These are phyloP conservation scores for Chrysocyon brachyurus DNA, from an alignment of 2,797 vertebrate species.

Conservation along the genomic window DNA sequence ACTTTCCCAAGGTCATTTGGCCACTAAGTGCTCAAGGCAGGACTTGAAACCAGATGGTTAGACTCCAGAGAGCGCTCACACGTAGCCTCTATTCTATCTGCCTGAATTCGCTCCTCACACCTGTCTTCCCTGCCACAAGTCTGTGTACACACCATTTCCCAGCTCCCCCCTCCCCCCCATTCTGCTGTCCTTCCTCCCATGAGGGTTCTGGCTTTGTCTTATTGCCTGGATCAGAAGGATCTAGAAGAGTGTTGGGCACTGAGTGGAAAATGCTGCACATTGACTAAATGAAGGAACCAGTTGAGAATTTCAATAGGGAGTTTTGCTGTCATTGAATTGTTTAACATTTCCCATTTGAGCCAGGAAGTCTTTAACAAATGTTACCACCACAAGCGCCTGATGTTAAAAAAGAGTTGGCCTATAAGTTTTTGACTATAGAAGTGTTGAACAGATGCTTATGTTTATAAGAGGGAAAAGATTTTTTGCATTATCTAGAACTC, in stretches of 20 bases:
- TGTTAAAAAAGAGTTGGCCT: constrained; percentile 41
- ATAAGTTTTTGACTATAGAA: background rate
- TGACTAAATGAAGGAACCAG: background rate
- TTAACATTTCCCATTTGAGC: constrained; percentile 1
- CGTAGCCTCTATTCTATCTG: fast-evolving
- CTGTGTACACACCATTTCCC: background rate
- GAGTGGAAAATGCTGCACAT: background rate
- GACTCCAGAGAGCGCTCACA: background rate
- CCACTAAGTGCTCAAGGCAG: background rate
- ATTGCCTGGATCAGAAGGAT: background rate
- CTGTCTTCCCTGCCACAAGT: background rate
- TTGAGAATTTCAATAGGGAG: background rate
- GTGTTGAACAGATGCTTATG: background rate
- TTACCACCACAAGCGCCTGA: background rate
- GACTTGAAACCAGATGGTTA: background rate
- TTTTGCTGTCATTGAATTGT: background rate
- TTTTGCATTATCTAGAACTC: background rate
- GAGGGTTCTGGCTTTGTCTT: background rate
- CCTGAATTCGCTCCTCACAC: fast-evolving
- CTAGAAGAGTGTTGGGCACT: background rate
- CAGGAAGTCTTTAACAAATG: constrained; percentile 10
- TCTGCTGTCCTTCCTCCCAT: fast-evolving
- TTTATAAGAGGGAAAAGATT: background rate
- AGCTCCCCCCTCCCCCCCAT: background rate
- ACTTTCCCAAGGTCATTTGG: background rate